Percentiles rank a stretch among this genome's conserved stretches.
Conservation (phyloP, 2,113 vertebrate genomes). For the Hirundichthys speculiger region DNA sequence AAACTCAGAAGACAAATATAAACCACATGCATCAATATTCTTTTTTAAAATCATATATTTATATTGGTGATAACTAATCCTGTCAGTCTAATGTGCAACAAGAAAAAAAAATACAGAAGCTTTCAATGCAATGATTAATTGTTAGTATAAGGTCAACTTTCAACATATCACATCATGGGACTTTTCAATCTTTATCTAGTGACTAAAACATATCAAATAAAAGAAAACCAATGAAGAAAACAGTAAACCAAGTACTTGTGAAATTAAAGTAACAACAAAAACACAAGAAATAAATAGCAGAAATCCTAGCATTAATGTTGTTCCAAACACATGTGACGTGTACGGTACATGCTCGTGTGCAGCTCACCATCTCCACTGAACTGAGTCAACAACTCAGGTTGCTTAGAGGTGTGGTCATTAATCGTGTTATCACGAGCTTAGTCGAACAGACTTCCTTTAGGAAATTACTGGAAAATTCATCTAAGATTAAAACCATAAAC, state of each 20-base stretch:
- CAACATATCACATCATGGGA: too few species aligned
- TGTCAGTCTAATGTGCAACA: too few species aligned
- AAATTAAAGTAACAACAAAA: neutral
- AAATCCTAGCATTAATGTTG: neutral
- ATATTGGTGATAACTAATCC: too few species aligned
- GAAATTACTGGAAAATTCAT: conserved; percentile 45
- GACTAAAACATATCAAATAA: too few species aligned
- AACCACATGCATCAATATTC: too few species aligned
- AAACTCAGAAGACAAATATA: neutral
- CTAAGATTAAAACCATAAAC: conserved; percentile 28
- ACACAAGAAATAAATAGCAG: neutral
- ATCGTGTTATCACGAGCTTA: conserved; percentile 33
- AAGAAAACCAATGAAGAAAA: too few species aligned
- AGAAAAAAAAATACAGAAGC: too few species aligned
- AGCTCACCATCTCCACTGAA: conserved; percentile 7
- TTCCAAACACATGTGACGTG: neutral
- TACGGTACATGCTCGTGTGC: neutral
- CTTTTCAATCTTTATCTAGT: too few species aligned
- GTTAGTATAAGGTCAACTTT: too few species aligned
- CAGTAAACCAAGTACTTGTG: neutral
- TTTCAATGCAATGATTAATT: too few species aligned
- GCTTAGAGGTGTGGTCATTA: conserved; percentile 11
- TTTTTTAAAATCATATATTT: too few species aligned
- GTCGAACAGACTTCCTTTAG: conserved; percentile 38
- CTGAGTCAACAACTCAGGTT: conserved; percentile 41